Conservation (phyloP, 2,797 vertebrate species). For the Urophycis tenuis region DNA sequence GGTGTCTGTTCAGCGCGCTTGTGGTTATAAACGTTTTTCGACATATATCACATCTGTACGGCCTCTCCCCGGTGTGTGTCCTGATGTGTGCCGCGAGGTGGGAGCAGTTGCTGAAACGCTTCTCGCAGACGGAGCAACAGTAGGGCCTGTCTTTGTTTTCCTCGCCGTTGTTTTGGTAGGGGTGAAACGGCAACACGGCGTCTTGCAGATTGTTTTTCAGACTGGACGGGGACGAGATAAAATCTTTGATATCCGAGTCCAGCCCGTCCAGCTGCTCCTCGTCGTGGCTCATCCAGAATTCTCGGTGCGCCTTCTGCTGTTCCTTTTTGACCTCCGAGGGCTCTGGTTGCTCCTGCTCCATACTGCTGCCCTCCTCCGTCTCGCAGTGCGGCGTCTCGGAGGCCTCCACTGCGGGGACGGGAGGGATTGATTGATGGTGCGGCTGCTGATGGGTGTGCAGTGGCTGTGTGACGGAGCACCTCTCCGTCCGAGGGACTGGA, state of each 20-base stretch:
- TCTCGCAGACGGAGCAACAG: conserved; percentile 61
- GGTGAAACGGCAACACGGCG: conserved; percentile 46
- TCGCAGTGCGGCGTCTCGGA: conserved; percentile 37
- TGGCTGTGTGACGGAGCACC: conserved; percentile 43
- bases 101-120: conserved; percentile 64
- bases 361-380: conserved; percentile 37
- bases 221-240: conserved; percentile 46
- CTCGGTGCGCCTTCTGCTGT: conserved; percentile 39
- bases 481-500: conserved; percentile 40
- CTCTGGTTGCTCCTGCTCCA: conserved; percentile 45
- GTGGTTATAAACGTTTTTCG: conserved; percentile 65
- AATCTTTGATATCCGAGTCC: conserved; percentile 55
- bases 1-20: conserved; percentile 63
- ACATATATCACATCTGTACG: conserved; percentile 63
- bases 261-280: conserved; percentile 45
- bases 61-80: conserved; percentile 67
- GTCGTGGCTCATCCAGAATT: conserved; percentile 54
- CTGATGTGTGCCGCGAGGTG: conserved; percentile 64
- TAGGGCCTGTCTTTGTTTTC: conserved; percentile 58
- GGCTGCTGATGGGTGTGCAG: conserved; percentile 30
- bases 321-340: conserved; percentile 54
- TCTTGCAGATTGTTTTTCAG: conserved; percentile 44
- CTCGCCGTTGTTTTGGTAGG: conserved; percentile 42
- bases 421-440: conserved; percentile 38
- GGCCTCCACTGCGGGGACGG: conserved; percentile 32